A percentile compares a stretch with the other conserved stretches of the same genome.
phyloP scores from a whole-genome alignment of 1,140 invertebrate species.

The Bombus consobrinus region DNA sequence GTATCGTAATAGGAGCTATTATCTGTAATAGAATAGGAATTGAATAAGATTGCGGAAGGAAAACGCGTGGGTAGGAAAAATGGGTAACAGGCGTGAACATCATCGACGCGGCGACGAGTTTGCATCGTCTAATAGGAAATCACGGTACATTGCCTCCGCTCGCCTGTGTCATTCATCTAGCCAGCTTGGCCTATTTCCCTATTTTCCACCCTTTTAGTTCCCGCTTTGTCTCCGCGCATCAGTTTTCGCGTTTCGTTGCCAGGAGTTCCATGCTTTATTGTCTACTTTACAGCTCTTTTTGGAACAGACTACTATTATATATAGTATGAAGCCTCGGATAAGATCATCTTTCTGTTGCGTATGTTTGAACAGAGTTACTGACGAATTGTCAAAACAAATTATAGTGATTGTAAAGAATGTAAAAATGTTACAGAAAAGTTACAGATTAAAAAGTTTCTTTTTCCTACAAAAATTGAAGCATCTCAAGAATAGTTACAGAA shows the following conservation, averaged over 20 bases:
- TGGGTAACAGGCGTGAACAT: conserved; percentile 24
- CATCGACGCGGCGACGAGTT: conserved; percentile 38
- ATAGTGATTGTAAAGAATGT: no score
- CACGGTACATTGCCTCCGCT: conserved; percentile 67
- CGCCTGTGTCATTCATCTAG: conserved; percentile 53
- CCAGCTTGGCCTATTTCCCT: conserved; percentile 71
- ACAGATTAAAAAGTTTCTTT: no score
- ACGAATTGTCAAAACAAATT: neutral
- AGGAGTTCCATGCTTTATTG: neutral
- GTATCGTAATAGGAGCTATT: no score
- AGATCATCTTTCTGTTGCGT: neutral
- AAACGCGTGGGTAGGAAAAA: neutral
- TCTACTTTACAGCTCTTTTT: neutral
- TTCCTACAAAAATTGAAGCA: neutral
- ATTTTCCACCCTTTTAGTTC: conserved; percentile 68
- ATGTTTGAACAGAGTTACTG: neutral
- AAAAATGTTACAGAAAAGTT: no score
- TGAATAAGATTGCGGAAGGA: neutral
- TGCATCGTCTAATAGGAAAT: conserved; percentile 67
- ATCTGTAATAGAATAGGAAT: neutral
- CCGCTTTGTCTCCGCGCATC: conserved; percentile 13
- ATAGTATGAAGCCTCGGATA: neutral
- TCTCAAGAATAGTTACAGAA: neutral
- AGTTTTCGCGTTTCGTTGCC: conserved; percentile 15
- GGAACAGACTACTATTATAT: no score